Evolutionary conservation across 1,140 invertebrate genomes (phyloP).

Genomic region (Hirudo medicinalis): DNA sequence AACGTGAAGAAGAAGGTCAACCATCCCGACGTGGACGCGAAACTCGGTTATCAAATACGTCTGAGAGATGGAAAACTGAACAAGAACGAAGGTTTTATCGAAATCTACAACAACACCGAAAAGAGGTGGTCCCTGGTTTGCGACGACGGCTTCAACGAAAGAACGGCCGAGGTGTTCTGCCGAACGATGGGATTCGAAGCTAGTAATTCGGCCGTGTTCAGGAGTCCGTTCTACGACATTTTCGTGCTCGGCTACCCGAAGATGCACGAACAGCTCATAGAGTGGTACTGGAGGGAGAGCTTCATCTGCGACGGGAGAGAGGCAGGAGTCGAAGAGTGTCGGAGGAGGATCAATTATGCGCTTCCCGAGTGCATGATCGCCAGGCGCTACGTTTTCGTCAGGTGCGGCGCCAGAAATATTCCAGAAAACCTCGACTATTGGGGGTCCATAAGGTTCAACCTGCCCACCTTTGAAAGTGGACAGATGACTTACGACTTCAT

Average conservation of each 20-base stretch:
- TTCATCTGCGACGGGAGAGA: slow-evolving; percentile 70
- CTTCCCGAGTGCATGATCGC: slow-evolving; percentile 53
- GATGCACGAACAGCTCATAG: slow-evolving; percentile 26
- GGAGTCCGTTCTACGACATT: slow-evolving; percentile 36
- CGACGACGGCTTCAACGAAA: slow-evolving; percentile 68
- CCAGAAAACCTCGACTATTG: slow-evolving; percentile 64
- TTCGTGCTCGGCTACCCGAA: slow-evolving; percentile 33
- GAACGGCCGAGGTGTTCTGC: slow-evolving; percentile 58
- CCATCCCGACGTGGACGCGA: slow-evolving; percentile 12
- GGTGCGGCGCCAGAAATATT: slow-evolving; percentile 68
- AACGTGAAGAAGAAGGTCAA: not conserved
- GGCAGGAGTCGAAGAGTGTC: slow-evolving; percentile 38
- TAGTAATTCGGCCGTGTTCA: slow-evolving; percentile 55
- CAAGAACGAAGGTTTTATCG: slow-evolving; percentile 59
- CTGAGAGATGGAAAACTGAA: slow-evolving; percentile 28
- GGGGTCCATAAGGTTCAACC: slow-evolving; percentile 86
- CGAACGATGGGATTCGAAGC: slow-evolving; percentile 77
- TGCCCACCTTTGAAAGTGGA: slow-evolving; percentile 65
- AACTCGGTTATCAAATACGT: slow-evolving; percentile 18
- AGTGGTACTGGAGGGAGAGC: slow-evolving; percentile 79
- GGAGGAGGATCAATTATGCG: slow-evolving; percentile 48
- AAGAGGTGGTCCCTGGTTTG: slow-evolving; percentile 92
- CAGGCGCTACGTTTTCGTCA: slow-evolving; percentile 75
- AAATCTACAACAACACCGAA: slow-evolving; percentile 86
- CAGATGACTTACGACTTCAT: slow-evolving; percentile 50